These are phyloP conservation scores for Argya squamiceps DNA, from an alignment of 2,797 vertebrate genomes.

Conservation along the genomic window DNA sequence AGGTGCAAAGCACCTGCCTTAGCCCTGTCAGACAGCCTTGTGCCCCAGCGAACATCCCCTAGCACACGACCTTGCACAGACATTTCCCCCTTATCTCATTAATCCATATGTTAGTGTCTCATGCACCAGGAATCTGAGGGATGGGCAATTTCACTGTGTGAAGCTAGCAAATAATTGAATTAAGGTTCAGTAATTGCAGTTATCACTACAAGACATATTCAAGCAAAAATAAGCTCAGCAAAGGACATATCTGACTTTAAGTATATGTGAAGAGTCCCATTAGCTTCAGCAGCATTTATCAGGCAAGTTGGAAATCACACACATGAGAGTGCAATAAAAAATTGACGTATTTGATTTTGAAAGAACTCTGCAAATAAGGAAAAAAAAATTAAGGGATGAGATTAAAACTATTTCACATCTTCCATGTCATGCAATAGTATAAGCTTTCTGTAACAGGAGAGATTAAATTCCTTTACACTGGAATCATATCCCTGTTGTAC, in stretches of 20 bases:
- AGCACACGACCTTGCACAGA: not conserved
- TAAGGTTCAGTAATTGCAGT: slow-evolving; percentile 53
- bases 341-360: not conserved
- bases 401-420: slow-evolving; percentile 54
- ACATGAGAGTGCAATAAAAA: not conserved
- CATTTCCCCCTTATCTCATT: not conserved
- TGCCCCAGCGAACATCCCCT: not conserved
- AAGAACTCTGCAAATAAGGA: slow-evolving; percentile 9
- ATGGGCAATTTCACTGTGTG: not conserved
- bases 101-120: not conserved
- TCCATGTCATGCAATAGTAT: not conserved
- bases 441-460: not conserved
- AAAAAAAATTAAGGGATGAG: not conserved
- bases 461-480: slow-evolving; percentile 6
- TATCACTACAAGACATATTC: slow-evolving; percentile 31
- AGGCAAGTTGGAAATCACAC: not conserved
- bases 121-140: not conserved
- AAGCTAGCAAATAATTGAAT: slow-evolving; percentile 58
- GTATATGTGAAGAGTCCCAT: slow-evolving; percentile 26
- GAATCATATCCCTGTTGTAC: not conserved
- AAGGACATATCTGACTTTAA: slow-evolving; percentile 28
- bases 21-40: not conserved
- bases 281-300: slow-evolving; percentile 32
- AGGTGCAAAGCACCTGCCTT: not conserved
- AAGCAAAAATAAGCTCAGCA: slow-evolving; percentile 46